A percentile compares a stretch with the other conserved stretches of the same genome.
These are phyloP conservation scores for Scolopax bukidnonensis DNA, from an alignment of 2,797 vertebrate genomes.

Conservation along the genomic window DNA sequence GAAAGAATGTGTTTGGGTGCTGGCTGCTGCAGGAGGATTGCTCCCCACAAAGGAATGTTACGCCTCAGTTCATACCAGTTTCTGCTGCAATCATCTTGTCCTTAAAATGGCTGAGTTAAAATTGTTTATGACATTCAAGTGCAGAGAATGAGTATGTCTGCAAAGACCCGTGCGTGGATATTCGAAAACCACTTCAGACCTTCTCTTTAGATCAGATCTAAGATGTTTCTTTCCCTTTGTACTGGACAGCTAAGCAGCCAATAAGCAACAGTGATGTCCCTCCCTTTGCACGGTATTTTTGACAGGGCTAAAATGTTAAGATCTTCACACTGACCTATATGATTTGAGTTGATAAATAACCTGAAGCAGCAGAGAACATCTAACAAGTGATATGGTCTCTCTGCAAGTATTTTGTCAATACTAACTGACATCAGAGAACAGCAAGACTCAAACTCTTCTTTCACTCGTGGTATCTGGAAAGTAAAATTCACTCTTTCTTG, in stretches of 20 bases:
- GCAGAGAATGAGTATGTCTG: background rate
- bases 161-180: background rate
- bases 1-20: background rate
- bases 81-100: background rate
- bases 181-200: background rate
- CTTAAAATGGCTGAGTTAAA: background rate
- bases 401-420: background rate
- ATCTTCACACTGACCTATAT: background rate
- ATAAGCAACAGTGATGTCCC: background rate
- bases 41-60: background rate
- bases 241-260: background rate
- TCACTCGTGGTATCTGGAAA: background rate
- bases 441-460: background rate
- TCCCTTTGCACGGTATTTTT: background rate
- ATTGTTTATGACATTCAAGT: background rate
- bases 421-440: background rate
- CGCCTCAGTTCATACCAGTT: background rate
- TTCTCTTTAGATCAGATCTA: background rate
- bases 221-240: background rate
- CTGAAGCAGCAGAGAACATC: background rate
- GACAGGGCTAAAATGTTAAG: background rate
- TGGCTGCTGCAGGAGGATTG: background rate
- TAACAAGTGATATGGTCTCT: background rate
- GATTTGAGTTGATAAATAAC: background rate
- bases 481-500: background rate